These are phyloP conservation scores for Pavo muticus DNA, from an alignment of 2,113 vertebrate genomes.

Conservation along the genomic window DNA sequence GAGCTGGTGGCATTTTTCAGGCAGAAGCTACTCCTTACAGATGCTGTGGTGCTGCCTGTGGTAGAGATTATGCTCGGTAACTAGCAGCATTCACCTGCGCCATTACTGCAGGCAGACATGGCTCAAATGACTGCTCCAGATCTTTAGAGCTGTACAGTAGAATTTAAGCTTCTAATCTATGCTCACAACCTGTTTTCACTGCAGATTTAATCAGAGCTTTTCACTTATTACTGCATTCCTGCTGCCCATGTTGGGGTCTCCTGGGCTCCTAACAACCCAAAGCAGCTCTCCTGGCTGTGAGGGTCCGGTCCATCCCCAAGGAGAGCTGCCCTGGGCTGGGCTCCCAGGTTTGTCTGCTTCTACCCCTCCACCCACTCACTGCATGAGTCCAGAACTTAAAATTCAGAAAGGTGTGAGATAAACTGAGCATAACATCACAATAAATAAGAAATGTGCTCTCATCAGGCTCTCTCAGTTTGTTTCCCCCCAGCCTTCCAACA, in stretches of 20 bases:
- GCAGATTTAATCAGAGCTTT: neutral
- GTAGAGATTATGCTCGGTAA: neutral
- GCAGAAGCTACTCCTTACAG: neutral
- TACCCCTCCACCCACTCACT: rapidly evolving
- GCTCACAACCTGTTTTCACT: neutral
- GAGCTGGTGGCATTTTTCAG: neutral
- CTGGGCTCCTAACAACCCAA: neutral
- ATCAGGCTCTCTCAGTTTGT: neutral
- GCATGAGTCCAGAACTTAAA: neutral
- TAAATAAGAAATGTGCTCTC: neutral
- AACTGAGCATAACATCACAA: neutral
- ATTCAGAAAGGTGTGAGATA: neutral
- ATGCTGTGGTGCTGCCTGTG: rapidly evolving
- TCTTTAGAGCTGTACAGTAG: neutral
- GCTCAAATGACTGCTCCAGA: neutral
- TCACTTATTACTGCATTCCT: neutral
- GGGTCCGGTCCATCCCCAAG: neutral
- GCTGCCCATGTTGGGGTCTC: rapidly evolving
- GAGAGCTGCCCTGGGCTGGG: rapidly evolving
- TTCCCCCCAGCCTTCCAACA: neutral
- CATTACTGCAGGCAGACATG: neutral
- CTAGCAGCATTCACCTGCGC: neutral
- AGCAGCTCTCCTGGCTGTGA: neutral
- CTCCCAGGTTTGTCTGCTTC: neutral
- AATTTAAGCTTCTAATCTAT: conserved; percentile 28